Evolutionary conservation across 2,888 invertebrate species (phyloP), one percentile per base, ranked within the genome.

Genomic region (Oscheius sp.): DNA sequence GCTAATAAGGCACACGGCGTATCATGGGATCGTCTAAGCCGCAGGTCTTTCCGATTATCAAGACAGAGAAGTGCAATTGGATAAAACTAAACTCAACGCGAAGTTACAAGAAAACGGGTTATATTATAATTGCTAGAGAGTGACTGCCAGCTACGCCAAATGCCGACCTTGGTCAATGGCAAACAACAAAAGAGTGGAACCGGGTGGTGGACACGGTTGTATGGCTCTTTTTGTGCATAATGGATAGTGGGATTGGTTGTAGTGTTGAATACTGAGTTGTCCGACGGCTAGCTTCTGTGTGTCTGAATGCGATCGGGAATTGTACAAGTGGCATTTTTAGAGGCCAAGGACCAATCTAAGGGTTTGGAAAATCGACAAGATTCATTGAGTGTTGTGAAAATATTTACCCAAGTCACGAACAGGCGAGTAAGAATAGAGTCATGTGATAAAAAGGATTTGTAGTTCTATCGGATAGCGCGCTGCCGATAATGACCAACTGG

Each of bases 321-420:
- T n/a, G n/a, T n/a, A n/a, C 42, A 6, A 42, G 42, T 12, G 42
- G 42, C 17, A 42, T 12, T 42, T 42, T 42, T 42, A 15, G 42
- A n/a, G n/a, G 42, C 17, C n/a, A 42, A 42, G 17, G 42, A 42
- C 17, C 15, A 42, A 42, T 17, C 17, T 17, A 3, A 42, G 12
- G 20, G 23, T 15, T 31, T 17, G 17, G 25, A 55, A 53, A 33
- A 55, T 37, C 17, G 55, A 33, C n/a, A 55, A 33, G 33, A 34
- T 55, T 34, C 17, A 37, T 33, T 33, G 55, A 55, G 55, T 37
- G 55, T 55, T 34, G 33, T 34, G 33, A 37, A 55, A 55, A 55
- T 55, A 55, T 55, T 55, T 55, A 55, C 55, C 33, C 55, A 55
- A 55, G 55, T 55, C 55, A 55, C 55, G 55, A 34, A 55, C 55